phyloP scores from a whole-genome alignment of 2,797 vertebrate genomes.

The Atherinosoma microstoma region DNA sequence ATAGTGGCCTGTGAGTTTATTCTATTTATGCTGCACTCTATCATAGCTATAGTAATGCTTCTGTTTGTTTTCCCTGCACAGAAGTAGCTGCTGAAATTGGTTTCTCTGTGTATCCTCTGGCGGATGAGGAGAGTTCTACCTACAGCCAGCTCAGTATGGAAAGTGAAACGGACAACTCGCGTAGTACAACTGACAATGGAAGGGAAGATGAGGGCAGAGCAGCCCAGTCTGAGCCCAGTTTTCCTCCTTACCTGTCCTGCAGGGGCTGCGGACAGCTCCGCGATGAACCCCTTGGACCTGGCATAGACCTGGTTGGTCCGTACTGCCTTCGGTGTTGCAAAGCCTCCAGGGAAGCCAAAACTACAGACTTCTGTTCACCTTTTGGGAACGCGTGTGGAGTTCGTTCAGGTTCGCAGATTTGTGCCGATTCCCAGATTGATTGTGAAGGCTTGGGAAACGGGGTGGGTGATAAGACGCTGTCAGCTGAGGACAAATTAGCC shows the following conservation, averaged over 20 bases:
- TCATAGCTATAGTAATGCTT: background rate
- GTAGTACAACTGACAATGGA: slow-evolving; percentile 63
- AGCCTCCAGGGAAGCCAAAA: slow-evolving; percentile 70
- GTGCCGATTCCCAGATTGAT: slow-evolving; percentile 41
- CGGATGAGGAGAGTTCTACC: slow-evolving; percentile 89
- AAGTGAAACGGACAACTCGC: slow-evolving; percentile 87
- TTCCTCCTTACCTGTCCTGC: slow-evolving; percentile 85
- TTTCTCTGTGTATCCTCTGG: slow-evolving; percentile 89
- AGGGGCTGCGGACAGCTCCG: slow-evolving; percentile 88
- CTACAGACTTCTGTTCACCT: slow-evolving; percentile 70
- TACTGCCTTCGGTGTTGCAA: slow-evolving; percentile 85
- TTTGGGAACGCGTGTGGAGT: slow-evolving; percentile 68
- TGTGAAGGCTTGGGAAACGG: slow-evolving; percentile 42
- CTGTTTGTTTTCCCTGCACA: slow-evolving; percentile 67
- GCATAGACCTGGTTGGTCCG: slow-evolving; percentile 85
- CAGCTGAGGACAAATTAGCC: slow-evolving; percentile 69
- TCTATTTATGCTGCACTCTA: background rate
- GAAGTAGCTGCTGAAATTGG: slow-evolving; percentile 90
- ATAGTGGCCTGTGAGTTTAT: background rate
- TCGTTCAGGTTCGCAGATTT: slow-evolving; percentile 42
- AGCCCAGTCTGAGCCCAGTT: slow-evolving; percentile 70
- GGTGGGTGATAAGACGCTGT: slow-evolving; percentile 50
- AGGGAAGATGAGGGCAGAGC: slow-evolving; percentile 75
- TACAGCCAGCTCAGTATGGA: slow-evolving; percentile 91
- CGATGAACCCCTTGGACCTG: slow-evolving; percentile 83